Base-by-base conservation (phyloP, 2,888 invertebrate genomes). In the Megaustenia siamemsis region DNA sequence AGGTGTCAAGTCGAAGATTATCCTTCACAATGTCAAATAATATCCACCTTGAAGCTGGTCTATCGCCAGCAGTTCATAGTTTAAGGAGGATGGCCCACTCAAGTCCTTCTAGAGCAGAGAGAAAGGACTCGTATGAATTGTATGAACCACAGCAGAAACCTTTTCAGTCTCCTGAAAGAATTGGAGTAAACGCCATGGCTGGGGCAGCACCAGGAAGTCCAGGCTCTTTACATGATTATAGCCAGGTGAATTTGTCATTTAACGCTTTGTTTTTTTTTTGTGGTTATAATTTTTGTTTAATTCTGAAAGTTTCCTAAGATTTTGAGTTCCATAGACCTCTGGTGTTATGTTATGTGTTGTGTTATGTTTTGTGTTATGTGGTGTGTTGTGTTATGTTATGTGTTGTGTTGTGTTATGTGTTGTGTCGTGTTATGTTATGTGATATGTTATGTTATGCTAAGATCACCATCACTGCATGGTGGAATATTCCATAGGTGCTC, bases 151-250 rank as follows among this genome's bases (percentile, higher is more conserved):
- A 69, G 40, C 40, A 43, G 43, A 53, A 49, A 35, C 15, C n/a
- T 5, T 10, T n/a, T 5, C 49, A 69, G 0, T 38, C 63, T 8
- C 45, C 35, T 21, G 45, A 35, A 21, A 24, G n/a, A 32, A 60
- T 35, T 32, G 35, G 0, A 28, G 12, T 80, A 40, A 79, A 68
- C 35, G 24, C 15, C 10, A 18, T 53, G 10, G 69, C 24, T 6
- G 53, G 69, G 6, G 15, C 69, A 32, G 80, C 80, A 5, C 80
- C 80, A 5, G 80, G 80, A n/a, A 80, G 80, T 15, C 80, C 80
- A 68, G 69, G 69, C 2, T 49, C 80, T 18, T 32, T 49, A 1
- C 69, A 53, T 21, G 80, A 80, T 68, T 80, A 69, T 53, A 80
- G n/a, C 24, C 68, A 69, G 80, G 80, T 80, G 21, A 49, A 18